Percentiles rank a stretch among this genome's conserved stretches.
Conservation (phyloP, 2,113 vertebrate species). For the Psettodes erumei region DNA sequence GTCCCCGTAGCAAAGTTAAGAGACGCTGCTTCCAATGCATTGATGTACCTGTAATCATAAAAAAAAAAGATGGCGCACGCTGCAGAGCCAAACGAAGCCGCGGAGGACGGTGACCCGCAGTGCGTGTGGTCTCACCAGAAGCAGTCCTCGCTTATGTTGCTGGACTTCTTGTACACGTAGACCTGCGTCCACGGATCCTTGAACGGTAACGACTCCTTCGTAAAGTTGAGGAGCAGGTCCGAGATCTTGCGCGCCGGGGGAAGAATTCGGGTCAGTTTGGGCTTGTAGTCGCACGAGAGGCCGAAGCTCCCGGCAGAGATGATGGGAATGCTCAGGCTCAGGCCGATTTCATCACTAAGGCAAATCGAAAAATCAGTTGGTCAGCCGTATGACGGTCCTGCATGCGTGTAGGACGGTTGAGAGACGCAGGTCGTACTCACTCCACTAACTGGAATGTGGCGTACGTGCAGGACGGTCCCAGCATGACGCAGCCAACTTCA, state of each 20-base stretch:
- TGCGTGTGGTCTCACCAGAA: constrained; percentile 86
- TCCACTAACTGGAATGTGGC: constrained; percentile 94
- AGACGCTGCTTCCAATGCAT: constrained; percentile 89
- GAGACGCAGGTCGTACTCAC: constrained; percentile 84
- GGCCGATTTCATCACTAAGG: constrained; percentile 82
- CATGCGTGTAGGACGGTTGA: neutral
- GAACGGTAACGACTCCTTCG: constrained; percentile 67
- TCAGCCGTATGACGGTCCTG: too few species aligned
- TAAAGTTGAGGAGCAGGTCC: constrained; percentile 86
- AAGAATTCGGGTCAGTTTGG: constrained; percentile 89
- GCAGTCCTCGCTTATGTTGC: constrained; percentile 84
- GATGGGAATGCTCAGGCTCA: constrained; percentile 88
- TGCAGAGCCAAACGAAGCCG: neutral
- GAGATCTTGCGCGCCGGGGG: constrained; percentile 92
- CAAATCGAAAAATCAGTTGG: neutral
- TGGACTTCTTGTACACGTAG: constrained; percentile 88
- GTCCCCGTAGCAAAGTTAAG: constrained; percentile 79
- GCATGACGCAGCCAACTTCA: constrained; percentile 87
- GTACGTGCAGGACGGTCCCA: constrained; percentile 93
- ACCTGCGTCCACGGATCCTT: constrained; percentile 85
- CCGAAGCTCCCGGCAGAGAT: constrained; percentile 98
- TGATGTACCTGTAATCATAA: constrained; percentile 89
- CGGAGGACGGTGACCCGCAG: neutral
- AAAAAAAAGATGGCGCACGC: neutral
- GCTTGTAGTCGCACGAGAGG: constrained; percentile 92